Base-by-base conservation (phyloP, 2,113 vertebrate genomes). In the Bos javanicus region DNA sequence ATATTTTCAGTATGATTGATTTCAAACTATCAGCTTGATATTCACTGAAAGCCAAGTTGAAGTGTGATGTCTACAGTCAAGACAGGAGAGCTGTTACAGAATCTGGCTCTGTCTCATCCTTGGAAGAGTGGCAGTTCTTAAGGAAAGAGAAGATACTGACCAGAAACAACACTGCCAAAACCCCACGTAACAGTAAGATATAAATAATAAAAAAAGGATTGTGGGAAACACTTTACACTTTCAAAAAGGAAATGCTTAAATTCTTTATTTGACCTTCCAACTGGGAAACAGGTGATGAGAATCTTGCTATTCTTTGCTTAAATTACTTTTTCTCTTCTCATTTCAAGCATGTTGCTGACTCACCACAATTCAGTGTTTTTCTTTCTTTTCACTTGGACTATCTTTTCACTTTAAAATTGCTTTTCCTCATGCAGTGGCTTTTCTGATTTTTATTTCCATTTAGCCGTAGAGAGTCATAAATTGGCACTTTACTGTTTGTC, bases 401-500 rank as follows among this genome's bases (percentile, higher is more conserved):
- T 59, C 43, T 78, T 87, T 95, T 85, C 52, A 54, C 62, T 88
- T 96, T 90, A 62, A 91, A 96, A 83, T 81, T 86, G 59, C 64
- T 96, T 96, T 90, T 90, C 54, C 50, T 54, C 78, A 67, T 74
- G 80, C 89, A 64, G 52, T 64, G 91, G 83, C 36, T 78, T 95
- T 96, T 95, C 57, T 60, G 90, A 81, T 62, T 97, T 97, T 97
- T 96, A 92, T 94, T 97, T 93, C 30, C 46, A 74, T 43, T 97
- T 96, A 92, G 64, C 67, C 46, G 23, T 54, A 78, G 87, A 82
- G 48, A 89, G 95, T 85, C 96, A 94, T 93, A 96, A 98, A 96
- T 80, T 39, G 50, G 13, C 15, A 2, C 71, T 94, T 86, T 93
- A 59, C 64, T 71, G 48, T 95, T 95, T 71, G 94, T 95, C 95